Evolutionary conservation across 2,888 invertebrate species (phyloP).

Genomic region (Mycogona germanica): DNA sequence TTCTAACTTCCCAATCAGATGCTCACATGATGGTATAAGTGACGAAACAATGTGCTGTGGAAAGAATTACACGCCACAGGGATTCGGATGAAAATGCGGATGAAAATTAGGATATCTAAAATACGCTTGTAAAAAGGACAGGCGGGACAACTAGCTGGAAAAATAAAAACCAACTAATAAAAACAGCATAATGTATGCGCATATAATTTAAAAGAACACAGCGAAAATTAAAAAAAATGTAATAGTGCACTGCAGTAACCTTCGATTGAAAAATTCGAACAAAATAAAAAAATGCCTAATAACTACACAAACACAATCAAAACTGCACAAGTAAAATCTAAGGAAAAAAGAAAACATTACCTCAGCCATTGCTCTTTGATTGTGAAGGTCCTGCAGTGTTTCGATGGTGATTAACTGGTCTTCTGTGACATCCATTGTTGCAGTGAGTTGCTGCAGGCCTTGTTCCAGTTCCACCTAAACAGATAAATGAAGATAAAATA

Average conservation of each 20-base stretch:
- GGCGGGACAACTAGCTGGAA: too few species aligned
- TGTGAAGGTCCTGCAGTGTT: conserved; percentile 8
- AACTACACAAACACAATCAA: too few species aligned
- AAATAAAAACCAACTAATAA: background rate
- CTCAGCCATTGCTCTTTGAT: conserved; percentile 12
- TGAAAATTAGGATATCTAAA: too few species aligned
- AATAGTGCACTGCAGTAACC: too few species aligned
- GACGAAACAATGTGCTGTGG: conserved; percentile 6
- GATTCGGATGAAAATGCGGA: too few species aligned
- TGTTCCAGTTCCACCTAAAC: conserved; percentile 10
- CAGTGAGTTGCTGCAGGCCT: conserved; percentile 1
- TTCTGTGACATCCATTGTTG: conserved; percentile 8
- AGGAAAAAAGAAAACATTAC: background rate
- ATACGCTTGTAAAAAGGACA: too few species aligned
- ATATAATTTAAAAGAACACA: background rate
- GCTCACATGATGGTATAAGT: conserved; percentile 7
- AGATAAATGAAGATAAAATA: background rate
- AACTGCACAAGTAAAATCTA: background rate
- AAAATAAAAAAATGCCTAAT: too few species aligned
- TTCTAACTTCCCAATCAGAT: conserved; percentile 7
- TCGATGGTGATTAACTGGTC: conserved; percentile 13
- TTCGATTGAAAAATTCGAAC: too few species aligned
- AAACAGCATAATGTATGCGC: background rate
- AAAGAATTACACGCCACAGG: background rate
- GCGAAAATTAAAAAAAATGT: background rate